Evolutionary conservation across 2,797 vertebrate genomes (phyloP).

Genomic region (Gymnopithys bicolor): DNA sequence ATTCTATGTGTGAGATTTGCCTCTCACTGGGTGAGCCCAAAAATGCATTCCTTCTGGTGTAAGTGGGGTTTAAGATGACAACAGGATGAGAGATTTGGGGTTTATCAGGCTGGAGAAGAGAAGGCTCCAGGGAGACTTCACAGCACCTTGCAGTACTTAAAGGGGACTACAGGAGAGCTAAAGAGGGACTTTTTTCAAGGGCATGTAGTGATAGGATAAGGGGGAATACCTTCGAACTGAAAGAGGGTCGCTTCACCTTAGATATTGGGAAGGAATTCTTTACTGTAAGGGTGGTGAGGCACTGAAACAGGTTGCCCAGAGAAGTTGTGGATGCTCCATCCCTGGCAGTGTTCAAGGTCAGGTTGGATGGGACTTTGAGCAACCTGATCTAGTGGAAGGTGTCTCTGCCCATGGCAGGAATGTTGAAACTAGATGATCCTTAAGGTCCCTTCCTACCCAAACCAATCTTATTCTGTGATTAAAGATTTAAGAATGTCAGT

Average conservation of each 20-base stretch:
- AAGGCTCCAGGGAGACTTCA: background rate
- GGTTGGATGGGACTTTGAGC: background rate
- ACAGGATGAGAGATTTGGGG: background rate
- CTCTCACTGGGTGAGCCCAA: background rate
- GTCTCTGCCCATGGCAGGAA: background rate
- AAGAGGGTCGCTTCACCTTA: background rate
- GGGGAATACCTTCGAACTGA: background rate
- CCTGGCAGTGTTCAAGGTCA: background rate
- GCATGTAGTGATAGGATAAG: background rate
- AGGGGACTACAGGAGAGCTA: background rate
- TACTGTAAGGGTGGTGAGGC: background rate
- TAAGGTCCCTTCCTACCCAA: background rate
- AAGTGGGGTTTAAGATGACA: background rate
- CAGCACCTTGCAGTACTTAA: background rate
- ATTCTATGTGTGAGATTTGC: background rate
- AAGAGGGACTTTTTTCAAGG: background rate
- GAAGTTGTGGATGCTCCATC: background rate
- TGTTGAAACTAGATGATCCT: background rate
- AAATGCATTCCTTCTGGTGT: background rate
- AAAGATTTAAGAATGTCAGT: background rate
- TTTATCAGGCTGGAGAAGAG: background rate
- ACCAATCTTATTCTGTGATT: background rate
- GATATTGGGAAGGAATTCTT: background rate
- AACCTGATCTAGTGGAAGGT: background rate
- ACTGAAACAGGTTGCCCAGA: background rate